A percentile compares a stretch with the other conserved stretches of the same genome.
phyloP scores from a whole-genome alignment of 2,888 invertebrate genomes.

The Fragum fragum region DNA sequence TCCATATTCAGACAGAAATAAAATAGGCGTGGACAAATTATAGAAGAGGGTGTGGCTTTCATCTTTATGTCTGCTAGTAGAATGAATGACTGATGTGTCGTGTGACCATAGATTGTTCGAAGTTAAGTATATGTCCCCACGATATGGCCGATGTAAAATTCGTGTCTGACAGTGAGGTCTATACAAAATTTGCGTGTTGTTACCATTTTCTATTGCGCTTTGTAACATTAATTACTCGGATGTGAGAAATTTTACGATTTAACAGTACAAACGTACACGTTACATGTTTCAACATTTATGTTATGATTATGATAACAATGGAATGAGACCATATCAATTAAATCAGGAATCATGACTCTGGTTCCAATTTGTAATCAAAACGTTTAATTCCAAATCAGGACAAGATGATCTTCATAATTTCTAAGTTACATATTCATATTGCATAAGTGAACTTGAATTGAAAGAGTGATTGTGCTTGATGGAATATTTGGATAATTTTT shows the following conservation, averaged over 20 bases:
- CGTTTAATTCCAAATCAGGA: neutral
- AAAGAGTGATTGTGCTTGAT: neutral
- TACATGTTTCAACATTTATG: constrained; percentile 52
- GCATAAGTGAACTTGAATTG: neutral
- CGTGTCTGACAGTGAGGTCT: constrained; percentile 56
- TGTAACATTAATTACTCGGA: constrained; percentile 68
- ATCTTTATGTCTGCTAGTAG: constrained; percentile 59
- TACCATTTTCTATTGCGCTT: constrained; percentile 63
- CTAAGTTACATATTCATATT: neutral
- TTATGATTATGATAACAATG: constrained; percentile 46
- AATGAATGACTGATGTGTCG: constrained; percentile 68
- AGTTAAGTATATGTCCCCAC: constrained; percentile 69
- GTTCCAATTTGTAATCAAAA: neutral
- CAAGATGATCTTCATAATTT: neutral
- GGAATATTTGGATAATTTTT: neutral
- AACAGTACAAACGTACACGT: constrained; percentile 61
- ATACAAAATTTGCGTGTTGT: constrained; percentile 68
- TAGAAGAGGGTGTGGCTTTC: constrained; percentile 48
- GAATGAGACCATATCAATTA: constrained; percentile 20
- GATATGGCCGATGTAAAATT: constrained; percentile 61
- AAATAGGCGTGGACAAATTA: constrained; percentile 36
- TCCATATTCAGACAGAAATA: constrained; percentile 28
- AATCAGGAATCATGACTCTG: constrained; percentile 12
- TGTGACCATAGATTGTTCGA: constrained; percentile 62
- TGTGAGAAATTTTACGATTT: constrained; percentile 68